Percentiles rank a stretch among this genome's conserved stretches.
These are phyloP conservation scores for Caenorhabditis sp. DNA, from an alignment of 2,888 invertebrate species.

Conservation along the genomic window DNA sequence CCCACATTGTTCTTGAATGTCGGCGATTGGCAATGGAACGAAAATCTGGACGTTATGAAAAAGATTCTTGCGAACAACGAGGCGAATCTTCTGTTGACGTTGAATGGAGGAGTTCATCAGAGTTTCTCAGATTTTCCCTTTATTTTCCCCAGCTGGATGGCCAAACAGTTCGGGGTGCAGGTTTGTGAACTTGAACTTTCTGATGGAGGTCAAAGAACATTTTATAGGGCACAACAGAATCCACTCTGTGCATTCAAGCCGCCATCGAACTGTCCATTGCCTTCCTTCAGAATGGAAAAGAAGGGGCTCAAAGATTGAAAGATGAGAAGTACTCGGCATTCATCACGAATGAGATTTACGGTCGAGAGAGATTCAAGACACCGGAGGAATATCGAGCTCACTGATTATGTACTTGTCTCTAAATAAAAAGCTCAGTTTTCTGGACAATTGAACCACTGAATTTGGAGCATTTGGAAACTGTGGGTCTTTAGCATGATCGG, in stretches of 20 bases:
- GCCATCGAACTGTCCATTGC: slow-evolving; percentile 55
- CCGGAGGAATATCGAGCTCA: no score
- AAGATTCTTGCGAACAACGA: slow-evolving; percentile 63
- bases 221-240: slow-evolving; percentile 54
- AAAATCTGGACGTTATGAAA: slow-evolving; percentile 85
- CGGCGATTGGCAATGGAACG: slow-evolving; percentile 86
- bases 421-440: no score
- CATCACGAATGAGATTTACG: slow-evolving; percentile 56
- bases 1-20: slow-evolving; percentile 86
- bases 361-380: slow-evolving; percentile 50
- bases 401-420: no score
- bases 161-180: slow-evolving; percentile 76
- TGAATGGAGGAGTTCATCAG: slow-evolving; percentile 84
- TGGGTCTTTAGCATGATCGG: no score
- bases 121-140: slow-evolving; percentile 84
- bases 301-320: slow-evolving; percentile 30
- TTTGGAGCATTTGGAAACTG: no score
- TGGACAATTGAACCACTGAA: no score
- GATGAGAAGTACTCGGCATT: slow-evolving; percentile 45
- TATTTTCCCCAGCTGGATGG: slow-evolving; percentile 79
- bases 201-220: no score
- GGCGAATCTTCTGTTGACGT: slow-evolving; percentile 65
- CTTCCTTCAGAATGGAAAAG: slow-evolving; percentile 50
- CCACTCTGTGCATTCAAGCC: slow-evolving; percentile 46
- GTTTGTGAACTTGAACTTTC: slow-evolving; percentile 51